Evolutionary conservation across 2,797 vertebrate species (phyloP).

Genomic region (Thunnus albacares): DNA sequence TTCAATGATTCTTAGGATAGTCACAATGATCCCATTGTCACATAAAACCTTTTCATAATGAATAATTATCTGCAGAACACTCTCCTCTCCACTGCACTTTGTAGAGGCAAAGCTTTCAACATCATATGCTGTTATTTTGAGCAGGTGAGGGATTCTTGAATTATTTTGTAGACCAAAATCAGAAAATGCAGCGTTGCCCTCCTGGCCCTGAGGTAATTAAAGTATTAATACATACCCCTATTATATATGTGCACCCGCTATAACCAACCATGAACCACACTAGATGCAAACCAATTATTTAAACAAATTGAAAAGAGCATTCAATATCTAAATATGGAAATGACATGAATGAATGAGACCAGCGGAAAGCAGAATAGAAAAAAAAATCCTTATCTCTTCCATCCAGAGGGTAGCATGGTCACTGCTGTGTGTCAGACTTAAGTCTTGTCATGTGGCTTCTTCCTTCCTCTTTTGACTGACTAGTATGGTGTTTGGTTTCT

Average conservation of each 20-base stretch:
- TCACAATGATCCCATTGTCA: background rate
- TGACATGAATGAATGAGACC: background rate
- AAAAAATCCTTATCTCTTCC: conserved; percentile 35
- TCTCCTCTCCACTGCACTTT: background rate
- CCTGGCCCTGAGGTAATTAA: background rate
- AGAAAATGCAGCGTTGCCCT: background rate
- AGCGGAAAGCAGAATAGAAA: conserved; percentile 21
- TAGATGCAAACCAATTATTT: background rate
- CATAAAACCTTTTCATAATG: background rate
- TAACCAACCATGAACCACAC: background rate
- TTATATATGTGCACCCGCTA: background rate
- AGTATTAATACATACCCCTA: background rate
- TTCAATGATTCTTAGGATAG: background rate
- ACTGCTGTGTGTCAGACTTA: conserved; percentile 4
- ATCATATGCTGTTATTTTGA: background rate
- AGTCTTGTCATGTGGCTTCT: conserved; percentile 12
- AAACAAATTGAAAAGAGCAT: background rate
- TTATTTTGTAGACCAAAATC: background rate
- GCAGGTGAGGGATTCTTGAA: background rate
- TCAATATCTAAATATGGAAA: background rate
- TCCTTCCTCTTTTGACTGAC: conserved; percentile 49
- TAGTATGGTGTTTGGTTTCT: conserved; percentile 18
- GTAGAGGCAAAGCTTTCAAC: background rate
- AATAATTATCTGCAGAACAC: background rate
- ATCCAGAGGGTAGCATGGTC: conserved; percentile 15